Percentiles rank a stretch among this genome's conserved stretches.
These are phyloP conservation scores for Pectinophora gossypiella DNA, from an alignment of 1,140 invertebrate genomes.

Conservation along the genomic window DNA sequence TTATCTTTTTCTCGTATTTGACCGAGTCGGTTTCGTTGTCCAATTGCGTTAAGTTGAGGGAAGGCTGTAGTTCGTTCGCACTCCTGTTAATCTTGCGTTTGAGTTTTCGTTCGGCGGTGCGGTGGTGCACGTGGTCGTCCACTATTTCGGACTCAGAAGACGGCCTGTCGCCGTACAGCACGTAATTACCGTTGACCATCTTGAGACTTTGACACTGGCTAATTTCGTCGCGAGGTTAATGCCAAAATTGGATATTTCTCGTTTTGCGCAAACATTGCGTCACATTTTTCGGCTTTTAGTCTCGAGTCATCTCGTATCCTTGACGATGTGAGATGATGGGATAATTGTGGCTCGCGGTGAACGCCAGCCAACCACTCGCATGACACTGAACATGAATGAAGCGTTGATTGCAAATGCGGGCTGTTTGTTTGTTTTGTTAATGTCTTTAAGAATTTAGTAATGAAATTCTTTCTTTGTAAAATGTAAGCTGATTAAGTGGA, in stretches of 20 bases:
- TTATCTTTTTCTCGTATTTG: conserved; percentile 62
- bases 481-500: neutral
- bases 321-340: conserved; percentile 2
- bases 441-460: neutral
- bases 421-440: conserved; percentile 2
- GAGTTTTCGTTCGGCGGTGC: conserved; percentile 47
- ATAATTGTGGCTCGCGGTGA: neutral
- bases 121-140: conserved; percentile 57
- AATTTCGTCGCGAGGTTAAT: neutral
- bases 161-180: conserved; percentile 61
- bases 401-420: neutral
- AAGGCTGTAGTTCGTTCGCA: conserved; percentile 35
- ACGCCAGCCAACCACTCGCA: neutral
- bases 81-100: conserved; percentile 51
- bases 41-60: conserved; percentile 46
- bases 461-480: neutral
- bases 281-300: conserved; percentile 1
- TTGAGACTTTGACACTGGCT: conserved; percentile 19
- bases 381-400: neutral
- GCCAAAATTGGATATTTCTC: neutral
- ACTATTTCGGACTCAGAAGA: conserved; percentile 60
- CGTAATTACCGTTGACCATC: conserved; percentile 69
- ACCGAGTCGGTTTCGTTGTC: conserved; percentile 67
- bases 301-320: conserved; percentile 5
- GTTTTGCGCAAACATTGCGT: conserved; percentile 7